Conservation (phyloP, 2,888 invertebrate species). For the Agrypnus murinus region DNA sequence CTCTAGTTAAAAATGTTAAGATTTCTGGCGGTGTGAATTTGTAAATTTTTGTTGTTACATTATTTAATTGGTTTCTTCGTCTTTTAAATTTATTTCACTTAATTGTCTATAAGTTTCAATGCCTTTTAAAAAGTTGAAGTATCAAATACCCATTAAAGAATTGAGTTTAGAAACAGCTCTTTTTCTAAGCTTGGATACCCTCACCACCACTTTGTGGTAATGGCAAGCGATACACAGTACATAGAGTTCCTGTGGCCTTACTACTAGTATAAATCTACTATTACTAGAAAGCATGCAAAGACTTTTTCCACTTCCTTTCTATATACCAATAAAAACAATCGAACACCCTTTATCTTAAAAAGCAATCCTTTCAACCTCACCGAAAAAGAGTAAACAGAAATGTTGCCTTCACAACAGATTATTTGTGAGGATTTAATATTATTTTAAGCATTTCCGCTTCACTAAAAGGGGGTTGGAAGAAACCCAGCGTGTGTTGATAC, state of each 20-base stretch:
- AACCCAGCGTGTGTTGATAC: slow-evolving; percentile 62
- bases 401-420: neutral
- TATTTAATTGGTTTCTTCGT: no score
- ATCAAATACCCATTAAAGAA: slow-evolving; percentile 37
- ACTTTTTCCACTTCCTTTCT: slow-evolving; percentile 4
- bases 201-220: slow-evolving; percentile 48
- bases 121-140: neutral
- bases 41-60: no score
- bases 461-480: slow-evolving; percentile 54
- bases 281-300: slow-evolving; percentile 41
- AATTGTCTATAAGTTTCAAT: neutral
- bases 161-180: slow-evolving; percentile 31
- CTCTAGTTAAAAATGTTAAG: no score
- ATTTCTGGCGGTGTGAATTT: no score
- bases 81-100: no score
- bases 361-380: neutral
- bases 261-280: slow-evolving; percentile 44
- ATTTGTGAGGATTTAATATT: slow-evolving; percentile 33
- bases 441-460: slow-evolving; percentile 50
- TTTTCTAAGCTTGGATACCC: slow-evolving; percentile 46
- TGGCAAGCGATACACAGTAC: slow-evolving; percentile 44
- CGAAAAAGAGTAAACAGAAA: neutral
- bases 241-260: slow-evolving; percentile 41
- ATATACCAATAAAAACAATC: neutral
- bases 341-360: neutral